Conservation (phyloP, 2,888 invertebrate species). For the Parnassius orleans region DNA sequence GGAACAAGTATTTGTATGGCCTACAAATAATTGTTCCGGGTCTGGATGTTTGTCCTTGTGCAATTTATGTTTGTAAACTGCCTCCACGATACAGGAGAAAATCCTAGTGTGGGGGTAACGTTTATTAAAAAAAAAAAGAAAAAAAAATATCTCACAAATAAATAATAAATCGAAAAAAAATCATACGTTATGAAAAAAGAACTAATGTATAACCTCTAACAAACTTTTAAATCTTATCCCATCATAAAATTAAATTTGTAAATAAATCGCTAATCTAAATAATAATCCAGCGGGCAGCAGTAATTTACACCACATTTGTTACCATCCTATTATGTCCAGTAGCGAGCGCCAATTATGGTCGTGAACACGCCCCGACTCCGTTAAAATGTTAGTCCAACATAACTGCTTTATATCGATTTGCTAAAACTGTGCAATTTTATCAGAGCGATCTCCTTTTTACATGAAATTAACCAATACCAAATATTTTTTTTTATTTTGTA, state of each 20-base stretch:
- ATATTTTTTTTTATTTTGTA: too few species aligned
- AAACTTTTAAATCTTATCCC: neutral
- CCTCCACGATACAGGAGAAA: too few species aligned
- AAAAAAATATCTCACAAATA: too few species aligned
- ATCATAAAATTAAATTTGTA: constrained; percentile 5
- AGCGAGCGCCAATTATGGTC: constrained; percentile 59
- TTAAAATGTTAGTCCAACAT: constrained; percentile 12
- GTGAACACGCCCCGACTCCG: constrained; percentile 33
- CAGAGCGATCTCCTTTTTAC: neutral
- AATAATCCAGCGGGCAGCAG: constrained; percentile 35
- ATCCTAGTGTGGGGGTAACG: too few species aligned
- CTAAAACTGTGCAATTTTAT: constrained; percentile 20
- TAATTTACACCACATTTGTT: constrained; percentile 68
- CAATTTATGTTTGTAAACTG: too few species aligned
- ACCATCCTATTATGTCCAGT: constrained; percentile 61
- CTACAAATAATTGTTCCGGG: too few species aligned
- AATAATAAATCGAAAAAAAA: too few species aligned
- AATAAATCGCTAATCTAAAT: constrained; percentile 31
- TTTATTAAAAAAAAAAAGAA: too few species aligned
- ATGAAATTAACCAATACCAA: neutral
- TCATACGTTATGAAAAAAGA: too few species aligned
- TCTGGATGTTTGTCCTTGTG: too few species aligned
- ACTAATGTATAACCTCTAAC: too few species aligned
- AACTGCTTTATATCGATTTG: constrained; percentile 9
- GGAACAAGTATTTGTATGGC: too few species aligned